Evolutionary conservation across 1,140 invertebrate genomes (phyloP).

Genomic region (Teleogryllus occipitalis): DNA sequence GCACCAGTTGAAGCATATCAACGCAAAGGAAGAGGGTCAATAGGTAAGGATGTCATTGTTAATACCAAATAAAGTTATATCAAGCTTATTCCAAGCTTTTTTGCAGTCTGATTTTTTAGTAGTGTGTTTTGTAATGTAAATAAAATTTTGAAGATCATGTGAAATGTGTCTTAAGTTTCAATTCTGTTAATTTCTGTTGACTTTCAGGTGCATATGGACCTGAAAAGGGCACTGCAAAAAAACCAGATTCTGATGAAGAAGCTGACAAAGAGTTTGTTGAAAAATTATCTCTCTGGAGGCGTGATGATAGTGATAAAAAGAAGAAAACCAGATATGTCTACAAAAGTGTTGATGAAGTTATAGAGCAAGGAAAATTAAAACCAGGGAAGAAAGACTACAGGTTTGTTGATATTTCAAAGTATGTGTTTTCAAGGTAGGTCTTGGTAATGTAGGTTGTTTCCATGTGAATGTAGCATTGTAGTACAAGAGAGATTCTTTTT

Average conservation of each 20-base stretch:
- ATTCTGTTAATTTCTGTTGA: conserved; percentile 7
- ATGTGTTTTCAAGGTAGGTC: too few relatives aligned
- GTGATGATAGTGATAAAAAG: conserved; percentile 42
- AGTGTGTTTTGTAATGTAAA: conserved; percentile 3
- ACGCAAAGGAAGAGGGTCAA: conserved; percentile 86
- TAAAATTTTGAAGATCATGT: background rate
- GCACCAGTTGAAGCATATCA: conserved; percentile 88
- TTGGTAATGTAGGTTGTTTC: too few relatives aligned
- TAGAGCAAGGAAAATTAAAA: conserved; percentile 68
- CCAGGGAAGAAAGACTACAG: conserved; percentile 31
- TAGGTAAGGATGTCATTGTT: conserved; percentile 40
- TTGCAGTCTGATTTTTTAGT: background rate
- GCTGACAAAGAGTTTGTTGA: conserved; percentile 51
- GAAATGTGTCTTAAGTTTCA: background rate
- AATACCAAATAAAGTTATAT: conserved; percentile 14
- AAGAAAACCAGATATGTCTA: conserved; percentile 73
- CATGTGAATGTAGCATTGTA: too few relatives aligned
- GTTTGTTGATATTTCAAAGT: conserved; percentile 18
- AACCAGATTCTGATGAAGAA: conserved; percentile 42
- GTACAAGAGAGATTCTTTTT: too few relatives aligned
- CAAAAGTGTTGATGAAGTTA: conserved; percentile 85
- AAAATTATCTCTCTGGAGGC: conserved; percentile 52
- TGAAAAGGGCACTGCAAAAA: conserved; percentile 49
- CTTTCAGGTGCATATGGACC: conserved; percentile 67
- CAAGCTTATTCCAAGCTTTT: background rate